Conservation (phyloP, 2,888 invertebrate species). For the Busseola fusca region DNA sequence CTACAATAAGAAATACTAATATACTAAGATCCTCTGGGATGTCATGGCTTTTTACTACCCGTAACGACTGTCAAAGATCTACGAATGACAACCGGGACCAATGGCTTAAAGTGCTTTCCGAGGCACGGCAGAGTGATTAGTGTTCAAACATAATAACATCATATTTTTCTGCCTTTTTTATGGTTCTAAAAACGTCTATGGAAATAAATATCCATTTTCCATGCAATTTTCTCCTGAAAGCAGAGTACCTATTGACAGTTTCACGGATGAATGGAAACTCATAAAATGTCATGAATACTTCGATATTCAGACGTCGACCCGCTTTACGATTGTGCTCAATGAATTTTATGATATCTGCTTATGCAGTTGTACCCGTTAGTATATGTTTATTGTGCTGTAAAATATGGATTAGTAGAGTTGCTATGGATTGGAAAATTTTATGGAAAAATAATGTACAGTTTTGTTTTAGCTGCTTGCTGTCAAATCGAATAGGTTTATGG, state of each 20-base stretch:
- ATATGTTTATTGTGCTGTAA: conserved; percentile 42
- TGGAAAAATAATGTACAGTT: conserved; percentile 10
- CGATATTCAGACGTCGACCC: conserved; percentile 72
- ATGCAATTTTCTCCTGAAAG: conserved; percentile 43
- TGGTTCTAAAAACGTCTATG: conserved; percentile 5
- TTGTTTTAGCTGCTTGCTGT: background rate
- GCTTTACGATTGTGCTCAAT: conserved; percentile 78
- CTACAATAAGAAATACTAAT: too few relatives aligned
- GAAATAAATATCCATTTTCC: conserved; percentile 51
- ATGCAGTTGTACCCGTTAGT: conserved; percentile 44
- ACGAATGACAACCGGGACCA: too few relatives aligned
- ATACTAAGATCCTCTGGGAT: too few relatives aligned
- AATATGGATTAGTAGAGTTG: conserved; percentile 43
- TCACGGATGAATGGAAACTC: conserved; percentile 63
- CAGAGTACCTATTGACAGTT: conserved; percentile 65
- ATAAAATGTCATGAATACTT: conserved; percentile 78
- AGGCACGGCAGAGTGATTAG: background rate
- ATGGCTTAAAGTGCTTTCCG: too few relatives aligned
- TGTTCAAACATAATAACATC: background rate
- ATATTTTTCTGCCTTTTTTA: background rate
- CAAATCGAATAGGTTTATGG: too few relatives aligned
- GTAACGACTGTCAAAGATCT: too few relatives aligned
- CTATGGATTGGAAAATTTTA: conserved; percentile 7
- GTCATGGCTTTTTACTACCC: too few relatives aligned
- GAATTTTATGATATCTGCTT: conserved; percentile 64